Conservation (phyloP, 2,113 vertebrate species). For the Ictidomys tridecemlineatus region DNA sequence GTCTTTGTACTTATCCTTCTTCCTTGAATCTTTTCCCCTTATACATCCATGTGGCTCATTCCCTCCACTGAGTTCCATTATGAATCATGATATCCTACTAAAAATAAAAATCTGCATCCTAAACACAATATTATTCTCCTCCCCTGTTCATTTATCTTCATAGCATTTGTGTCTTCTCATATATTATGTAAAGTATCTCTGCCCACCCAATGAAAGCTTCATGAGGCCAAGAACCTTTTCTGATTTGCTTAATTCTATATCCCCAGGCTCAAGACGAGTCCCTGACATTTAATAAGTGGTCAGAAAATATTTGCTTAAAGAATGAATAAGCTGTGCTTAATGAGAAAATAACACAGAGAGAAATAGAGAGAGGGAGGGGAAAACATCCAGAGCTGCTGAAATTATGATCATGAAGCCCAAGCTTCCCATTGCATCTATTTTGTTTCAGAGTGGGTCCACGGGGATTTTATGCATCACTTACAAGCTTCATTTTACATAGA, state of each 20-base stretch:
- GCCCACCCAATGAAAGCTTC: not conserved
- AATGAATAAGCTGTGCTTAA: not conserved
- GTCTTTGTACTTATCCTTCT: not conserved
- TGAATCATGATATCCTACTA: not conserved
- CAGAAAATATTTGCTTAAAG: constrained; percentile 42
- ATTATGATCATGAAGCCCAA: not conserved
- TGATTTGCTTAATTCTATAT: constrained; percentile 6
- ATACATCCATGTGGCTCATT: not conserved
- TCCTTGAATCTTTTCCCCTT: not conserved
- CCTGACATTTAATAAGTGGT: not conserved
- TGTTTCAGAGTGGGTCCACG: not conserved
- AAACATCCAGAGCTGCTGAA: not conserved
- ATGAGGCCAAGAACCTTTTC: not conserved
- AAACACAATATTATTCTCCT: not conserved
- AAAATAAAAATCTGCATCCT: not conserved
- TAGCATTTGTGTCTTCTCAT: not conserved
- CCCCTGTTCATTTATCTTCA: not conserved
- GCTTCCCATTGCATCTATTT: not conserved
- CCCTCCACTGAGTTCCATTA: not conserved
- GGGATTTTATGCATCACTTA: not conserved
- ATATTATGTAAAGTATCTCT: not conserved
- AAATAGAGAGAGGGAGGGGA: not conserved
- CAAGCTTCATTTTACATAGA: not conserved
- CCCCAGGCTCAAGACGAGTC: not conserved
- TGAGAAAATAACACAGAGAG: not conserved